Evolutionary conservation across 1,140 invertebrate species (phyloP), one percentile per base, ranked within the genome.

Genomic region (Rhagoletis zephyria): DNA sequence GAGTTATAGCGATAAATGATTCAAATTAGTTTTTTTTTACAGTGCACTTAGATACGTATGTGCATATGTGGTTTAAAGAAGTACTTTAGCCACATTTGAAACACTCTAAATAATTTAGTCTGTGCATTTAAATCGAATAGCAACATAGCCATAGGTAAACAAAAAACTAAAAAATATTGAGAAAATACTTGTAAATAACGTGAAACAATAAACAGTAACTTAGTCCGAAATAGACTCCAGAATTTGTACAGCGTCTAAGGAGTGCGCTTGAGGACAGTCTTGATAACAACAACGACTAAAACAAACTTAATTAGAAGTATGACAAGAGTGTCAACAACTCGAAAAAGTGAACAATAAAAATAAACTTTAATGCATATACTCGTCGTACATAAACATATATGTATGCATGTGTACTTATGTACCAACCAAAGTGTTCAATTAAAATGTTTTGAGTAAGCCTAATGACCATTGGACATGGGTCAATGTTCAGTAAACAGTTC

Each of bases 401-500:
- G 16, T 63, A 63, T 63, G 61, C 2, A 9, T 42, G 40, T 42
- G 65, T 16, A 40, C 14, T 30, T 45, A 40, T 16, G 42, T 74
- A 5, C 2, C 19, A 30, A 42, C 19, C 42, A n/a, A 48, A 48
- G 67, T 70, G 67, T 9, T 14, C 67, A 70, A 70, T 9, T 74
- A 48, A 1, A n/a, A 3, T 42, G 19, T 67, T 67, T 10, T 5
- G 67, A 5, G 64, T n/a, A 48, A 74, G 42, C 12, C 67, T 74
- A 14, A 74, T 48, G 67, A 45, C 42, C 67, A 74, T 16, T 48
- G 67, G 67, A 74, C 67, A 2, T 48, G 42, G 67, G 67, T 74
- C 67, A 74, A 42, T 48, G 67, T 74, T 74, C 67, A 74, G 67
- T 7, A 14, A 2, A 6, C 40, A 14, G 45, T 74, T 12, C 45